Evolutionary conservation across 2,797 vertebrate species (phyloP).

Genomic region (Brachyalestes nurse): DNA sequence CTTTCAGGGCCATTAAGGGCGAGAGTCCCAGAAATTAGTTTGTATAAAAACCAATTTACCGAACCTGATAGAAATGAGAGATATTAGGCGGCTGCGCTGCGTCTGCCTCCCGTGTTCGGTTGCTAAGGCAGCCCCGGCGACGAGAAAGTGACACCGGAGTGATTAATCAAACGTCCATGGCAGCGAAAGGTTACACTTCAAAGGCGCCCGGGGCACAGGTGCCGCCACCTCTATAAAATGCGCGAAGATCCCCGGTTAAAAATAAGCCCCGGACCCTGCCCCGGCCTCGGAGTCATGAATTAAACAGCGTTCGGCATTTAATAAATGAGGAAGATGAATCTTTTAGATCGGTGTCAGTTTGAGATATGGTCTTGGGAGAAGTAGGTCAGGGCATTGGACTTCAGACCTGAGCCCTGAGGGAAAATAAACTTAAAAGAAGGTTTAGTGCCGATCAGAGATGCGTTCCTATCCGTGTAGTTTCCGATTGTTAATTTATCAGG

Average conservation of each 20-base stretch:
- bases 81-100: background rate
- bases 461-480: background rate
- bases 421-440: background rate
- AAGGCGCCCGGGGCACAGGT: background rate
- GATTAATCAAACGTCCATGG: background rate
- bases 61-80: conserved; percentile 3
- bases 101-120: background rate
- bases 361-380: conserved; percentile 52
- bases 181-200: background rate
- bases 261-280: conserved; percentile 46
- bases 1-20: conserved; percentile 2
- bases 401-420: background rate
- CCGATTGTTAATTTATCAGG: background rate
- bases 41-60: background rate
- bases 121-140: background rate
- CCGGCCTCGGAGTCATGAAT: conserved; percentile 61
- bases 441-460: background rate
- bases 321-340: conserved; percentile 64
- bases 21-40: conserved; percentile 6
- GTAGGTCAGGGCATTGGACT: background rate
- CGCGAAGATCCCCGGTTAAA: conserved; percentile 19
- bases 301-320: conserved; percentile 67
- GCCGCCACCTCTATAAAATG: conserved; percentile 2
- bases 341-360: conserved; percentile 59
- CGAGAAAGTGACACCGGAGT: background rate